phyloP scores from a whole-genome alignment of 2,797 vertebrate species.

The Eremophila alpestris region DNA sequence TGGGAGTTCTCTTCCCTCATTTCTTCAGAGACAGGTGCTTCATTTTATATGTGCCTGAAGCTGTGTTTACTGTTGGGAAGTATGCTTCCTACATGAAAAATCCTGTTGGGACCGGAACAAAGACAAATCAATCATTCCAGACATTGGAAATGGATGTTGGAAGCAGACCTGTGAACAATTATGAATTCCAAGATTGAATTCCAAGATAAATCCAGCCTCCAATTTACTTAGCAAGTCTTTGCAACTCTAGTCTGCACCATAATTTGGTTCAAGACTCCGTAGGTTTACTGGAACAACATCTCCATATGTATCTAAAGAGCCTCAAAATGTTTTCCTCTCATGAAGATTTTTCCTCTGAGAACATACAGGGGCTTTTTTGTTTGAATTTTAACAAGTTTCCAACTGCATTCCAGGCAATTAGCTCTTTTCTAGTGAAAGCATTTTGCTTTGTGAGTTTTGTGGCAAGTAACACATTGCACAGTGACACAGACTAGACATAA shows the following conservation, averaged over 20 bases:
- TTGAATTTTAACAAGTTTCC: neutral
- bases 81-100: neutral
- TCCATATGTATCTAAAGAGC: neutral
- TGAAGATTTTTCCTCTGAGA: neutral
- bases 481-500: neutral
- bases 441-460: neutral
- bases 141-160: neutral
- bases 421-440: neutral
- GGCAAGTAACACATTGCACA: neutral
- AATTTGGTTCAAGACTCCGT: neutral
- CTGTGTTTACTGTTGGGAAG: neutral
- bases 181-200: neutral
- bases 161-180: slow-evolving; percentile 12
- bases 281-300: neutral
- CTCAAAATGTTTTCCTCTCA: neutral
- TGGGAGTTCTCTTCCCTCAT: neutral
- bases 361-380: neutral
- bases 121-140: slow-evolving; percentile 21
- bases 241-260: neutral
- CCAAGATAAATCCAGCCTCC: neutral
- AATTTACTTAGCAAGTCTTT: neutral
- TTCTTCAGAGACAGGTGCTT: neutral
- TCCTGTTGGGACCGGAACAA: slow-evolving; percentile 1
- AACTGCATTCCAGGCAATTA: neutral
- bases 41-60: slow-evolving; percentile 28